These are phyloP conservation scores for Melitaea athalia DNA, from an alignment of 2,888 invertebrate genomes.

Conservation along the genomic window DNA sequence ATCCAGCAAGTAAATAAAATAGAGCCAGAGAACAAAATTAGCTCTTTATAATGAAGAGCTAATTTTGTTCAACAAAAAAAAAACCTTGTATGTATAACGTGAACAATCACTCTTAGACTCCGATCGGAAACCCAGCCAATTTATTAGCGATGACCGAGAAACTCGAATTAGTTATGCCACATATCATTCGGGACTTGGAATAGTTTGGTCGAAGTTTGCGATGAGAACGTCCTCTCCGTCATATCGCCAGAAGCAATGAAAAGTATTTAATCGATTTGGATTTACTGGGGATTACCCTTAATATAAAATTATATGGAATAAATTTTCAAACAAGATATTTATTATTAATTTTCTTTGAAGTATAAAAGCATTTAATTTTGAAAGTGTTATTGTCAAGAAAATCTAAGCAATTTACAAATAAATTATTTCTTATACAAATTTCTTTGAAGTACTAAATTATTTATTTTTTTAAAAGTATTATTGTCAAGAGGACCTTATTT, in stretches of 20 bases:
- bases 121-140: slow-evolving; percentile 59
- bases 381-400: too few species aligned
- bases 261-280: slow-evolving; percentile 29
- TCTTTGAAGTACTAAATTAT: too few species aligned
- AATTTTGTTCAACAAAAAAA: too few species aligned
- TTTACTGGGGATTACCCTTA: background rate
- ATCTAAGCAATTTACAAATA: too few species aligned
- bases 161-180: slow-evolving; percentile 51
- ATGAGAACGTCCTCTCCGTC: slow-evolving; percentile 13
- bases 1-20: too few species aligned
- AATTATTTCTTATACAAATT: too few species aligned
- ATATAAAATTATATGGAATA: background rate
- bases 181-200: slow-evolving; percentile 44
- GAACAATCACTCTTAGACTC: slow-evolving; percentile 40
- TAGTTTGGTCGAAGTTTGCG: slow-evolving; percentile 36
- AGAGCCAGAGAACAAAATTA: too few species aligned
- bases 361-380: too few species aligned
- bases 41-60: too few species aligned
- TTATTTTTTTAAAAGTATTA: too few species aligned
- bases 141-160: slow-evolving; percentile 54
- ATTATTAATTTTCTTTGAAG: too few species aligned
- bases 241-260: slow-evolving; percentile 15
- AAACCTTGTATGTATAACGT: slow-evolving; percentile 7
- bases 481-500: background rate
- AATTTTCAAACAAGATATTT: too few species aligned